Evolutionary conservation across 2,797 vertebrate species (phyloP), one percentile per base, ranked within the genome.

Genomic region (Neopelma chrysocephalum): DNA sequence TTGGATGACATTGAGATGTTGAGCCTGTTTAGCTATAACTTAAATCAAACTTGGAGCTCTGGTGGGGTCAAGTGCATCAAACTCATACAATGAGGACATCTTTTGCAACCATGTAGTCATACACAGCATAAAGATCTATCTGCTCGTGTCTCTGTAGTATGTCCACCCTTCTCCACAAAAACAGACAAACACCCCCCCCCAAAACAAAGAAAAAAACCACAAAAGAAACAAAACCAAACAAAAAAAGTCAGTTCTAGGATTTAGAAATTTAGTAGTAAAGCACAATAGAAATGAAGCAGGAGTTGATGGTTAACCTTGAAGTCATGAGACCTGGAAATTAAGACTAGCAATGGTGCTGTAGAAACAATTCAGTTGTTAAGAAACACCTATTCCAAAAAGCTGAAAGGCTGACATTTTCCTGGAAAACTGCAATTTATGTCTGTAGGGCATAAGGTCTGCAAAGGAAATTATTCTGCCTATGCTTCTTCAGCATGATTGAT

Each of bases 141-240:
- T 56, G 4, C 26, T 64, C 3, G 14, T 62, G 32, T 11, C 22
- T 57, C 29, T 32, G 3, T 17, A 53, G 8, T 3, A 48, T n/a
- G 5, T 22, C 11, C 3, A 9, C 3, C 3, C 3, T 8, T 5
- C 11, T 8, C 4, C 11, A 3, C 1, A 3, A 7, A 19, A 15
- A n/a, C 17, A 26, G 32, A 5, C 18, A 32, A 36, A 38, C 42
- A 0, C 62, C 23, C 18, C 3, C 29, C 14, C 40, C 40, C 14
- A 6, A 18, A 15, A 47, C 25, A 40, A 15, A 40, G 40, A 23
- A 38, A 48, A 0, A 71, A 26, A 27, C 1, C n/a, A n/a, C 16
- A 51, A 51, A 51, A 51, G 27, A 27, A 29, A 51, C 16, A 9
- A 45, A 45, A 45, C 19, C 10, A 51, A 51, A 29, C 27, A 53